phyloP scores from a whole-genome alignment of 1,140 invertebrate genomes.

The Holotrichia oblita region DNA sequence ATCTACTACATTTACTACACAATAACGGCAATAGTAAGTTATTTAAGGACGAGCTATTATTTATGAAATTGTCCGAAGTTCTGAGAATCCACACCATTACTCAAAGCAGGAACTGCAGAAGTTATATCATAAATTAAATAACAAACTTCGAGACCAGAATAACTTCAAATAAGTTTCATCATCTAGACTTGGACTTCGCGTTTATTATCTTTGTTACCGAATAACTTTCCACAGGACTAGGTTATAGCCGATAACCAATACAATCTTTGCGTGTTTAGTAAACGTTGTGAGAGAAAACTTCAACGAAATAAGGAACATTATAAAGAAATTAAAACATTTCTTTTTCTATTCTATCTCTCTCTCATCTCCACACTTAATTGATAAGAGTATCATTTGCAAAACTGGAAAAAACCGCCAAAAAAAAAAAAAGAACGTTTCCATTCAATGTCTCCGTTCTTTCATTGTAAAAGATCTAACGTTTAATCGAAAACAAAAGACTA shows the following conservation, averaged over 20 bases:
- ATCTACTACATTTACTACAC: neutral
- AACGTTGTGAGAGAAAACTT: too few relatives aligned
- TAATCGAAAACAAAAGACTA: neutral
- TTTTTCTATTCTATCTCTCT: neutral
- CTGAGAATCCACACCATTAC: neutral
- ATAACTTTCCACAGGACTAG: neutral
- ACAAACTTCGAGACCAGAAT: neutral
- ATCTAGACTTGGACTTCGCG: too few relatives aligned
- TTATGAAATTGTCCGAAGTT: neutral
- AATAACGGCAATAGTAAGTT: neutral
- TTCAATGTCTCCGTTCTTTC: neutral
- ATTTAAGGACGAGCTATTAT: neutral
- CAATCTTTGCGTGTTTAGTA: neutral
- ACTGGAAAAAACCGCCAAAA: too few relatives aligned
- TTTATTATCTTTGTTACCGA: neutral
- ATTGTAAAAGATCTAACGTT: neutral
- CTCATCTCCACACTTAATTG: too few relatives aligned
- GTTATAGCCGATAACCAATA: neutral
- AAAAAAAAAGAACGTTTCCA: neutral
- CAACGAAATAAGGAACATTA: too few relatives aligned
- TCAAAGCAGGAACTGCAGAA: neutral
- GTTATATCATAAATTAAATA: slow-evolving; percentile 8
- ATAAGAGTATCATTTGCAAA: too few relatives aligned
- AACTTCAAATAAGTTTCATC: slow-evolving; percentile 12
- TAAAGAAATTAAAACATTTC: too few relatives aligned